Evolutionary conservation across 2,888 invertebrate species (phyloP), one percentile per base, ranked within the genome.

Genomic region (Drosophila gaucha): DNA sequence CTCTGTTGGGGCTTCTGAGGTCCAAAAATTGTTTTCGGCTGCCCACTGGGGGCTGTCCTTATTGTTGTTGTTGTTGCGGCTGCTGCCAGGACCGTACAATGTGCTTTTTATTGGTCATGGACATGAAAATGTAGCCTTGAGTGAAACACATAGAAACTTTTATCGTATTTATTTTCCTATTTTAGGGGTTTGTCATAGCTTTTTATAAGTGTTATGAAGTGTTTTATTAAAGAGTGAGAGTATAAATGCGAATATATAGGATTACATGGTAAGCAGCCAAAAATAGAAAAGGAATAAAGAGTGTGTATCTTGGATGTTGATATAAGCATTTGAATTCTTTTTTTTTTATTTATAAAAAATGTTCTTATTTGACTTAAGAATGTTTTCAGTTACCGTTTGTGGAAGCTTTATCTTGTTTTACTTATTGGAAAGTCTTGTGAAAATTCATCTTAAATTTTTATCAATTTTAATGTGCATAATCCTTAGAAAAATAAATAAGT

Each of bases 31-130:
- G 41, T 41, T 60, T 80, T 58, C 49, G 67, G 50, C 55, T 66
- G 59, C 67, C 63, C 54, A 57, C 31, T 36, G 35, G 43, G 56
- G 74, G 56, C 20, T 43, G n/a, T 20, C 64, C 30, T 30, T 59
- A 50, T 9, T 14, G 30, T 18, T 36, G 18, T 33, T 47, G 47
- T 12, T 33, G 33, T 3, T 46, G 26, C n/a, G 24, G 18, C 35
- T 49, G 49, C 35, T 49, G 35, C 12, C 39, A 68, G 72, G 78
- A 80, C 72, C 63, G 63, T 72, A 64, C 78, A 82, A 86, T 84
- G 69, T 72, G 75, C 33, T 63, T 82, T 86, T 75, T 80, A 84
- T 86, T 84, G 87, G 75, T 68, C 80, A 75, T 69, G 85, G 78
- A 54, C 65, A 67, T 55, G 71, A 38, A 49, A 33, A 41, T 30